Percentiles rank a stretch among this genome's conserved stretches.
Evolutionary conservation across 2,797 vertebrate species (phyloP).

Genomic region (Silurus aristotelis): DNA sequence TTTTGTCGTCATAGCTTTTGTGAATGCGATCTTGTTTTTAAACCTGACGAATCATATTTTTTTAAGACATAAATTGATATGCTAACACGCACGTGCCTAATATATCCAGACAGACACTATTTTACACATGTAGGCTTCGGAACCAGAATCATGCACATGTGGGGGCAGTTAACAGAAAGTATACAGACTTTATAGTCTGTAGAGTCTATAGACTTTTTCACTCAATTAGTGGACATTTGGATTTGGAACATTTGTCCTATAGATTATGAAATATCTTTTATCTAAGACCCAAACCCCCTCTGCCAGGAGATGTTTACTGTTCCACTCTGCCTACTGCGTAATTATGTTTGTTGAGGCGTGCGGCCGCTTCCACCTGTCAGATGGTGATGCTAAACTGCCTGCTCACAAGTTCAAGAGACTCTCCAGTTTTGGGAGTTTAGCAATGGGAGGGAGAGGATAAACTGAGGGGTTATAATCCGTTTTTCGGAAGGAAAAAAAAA

Average conservation of each 20-base stretch:
- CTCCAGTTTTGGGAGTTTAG: conserved; percentile 44
- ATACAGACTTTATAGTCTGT: too few relatives aligned
- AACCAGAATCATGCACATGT: neutral
- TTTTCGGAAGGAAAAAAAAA: neutral
- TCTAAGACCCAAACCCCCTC: conserved; percentile 13
- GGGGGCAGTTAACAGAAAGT: neutral
- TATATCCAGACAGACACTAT: neutral
- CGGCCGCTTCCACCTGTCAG: conserved; percentile 54
- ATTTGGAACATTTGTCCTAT: neutral
- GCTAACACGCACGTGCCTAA: neutral
- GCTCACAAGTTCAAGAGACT: conserved; percentile 49
- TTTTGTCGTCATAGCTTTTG: neutral
- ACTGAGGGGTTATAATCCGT: conserved; percentile 25
- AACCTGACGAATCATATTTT: neutral
- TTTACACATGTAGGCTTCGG: neutral
- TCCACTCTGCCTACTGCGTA: conserved; percentile 21
- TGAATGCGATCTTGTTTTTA: neutral
- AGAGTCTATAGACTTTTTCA: neutral
- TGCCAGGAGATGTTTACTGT: conserved; percentile 17
- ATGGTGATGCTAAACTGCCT: conserved; percentile 48
- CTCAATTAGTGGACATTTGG: neutral
- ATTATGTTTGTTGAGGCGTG: conserved; percentile 40
- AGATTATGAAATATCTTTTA: conserved; percentile 4
- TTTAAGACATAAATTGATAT: neutral
- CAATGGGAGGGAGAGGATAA: conserved; percentile 3